Conservation (phyloP, 2,113 vertebrate genomes). For the Mungos mungo region DNA sequence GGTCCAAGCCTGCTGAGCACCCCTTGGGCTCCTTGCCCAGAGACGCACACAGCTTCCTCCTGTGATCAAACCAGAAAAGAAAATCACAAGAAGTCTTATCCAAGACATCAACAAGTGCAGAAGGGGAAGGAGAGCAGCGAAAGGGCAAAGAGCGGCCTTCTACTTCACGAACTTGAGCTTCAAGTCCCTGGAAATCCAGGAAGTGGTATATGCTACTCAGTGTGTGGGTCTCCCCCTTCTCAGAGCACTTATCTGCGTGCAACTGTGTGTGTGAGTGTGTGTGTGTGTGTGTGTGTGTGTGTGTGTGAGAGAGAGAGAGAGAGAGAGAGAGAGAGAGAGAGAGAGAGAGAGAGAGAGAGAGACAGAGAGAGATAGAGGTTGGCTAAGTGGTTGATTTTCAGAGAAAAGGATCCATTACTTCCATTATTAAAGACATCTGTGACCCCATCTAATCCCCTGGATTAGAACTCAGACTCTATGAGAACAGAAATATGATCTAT, state of each 20-base stretch:
- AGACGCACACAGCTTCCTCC: not conserved
- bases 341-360: too few species aligned
- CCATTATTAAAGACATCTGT: not conserved
- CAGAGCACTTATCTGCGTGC: not conserved
- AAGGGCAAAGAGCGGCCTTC: not conserved
- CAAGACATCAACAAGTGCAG: not conserved
- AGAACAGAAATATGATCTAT: not conserved
- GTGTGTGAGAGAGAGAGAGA: too few species aligned
- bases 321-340: too few species aligned
- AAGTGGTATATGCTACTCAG: not conserved
- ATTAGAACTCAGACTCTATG: not conserved
- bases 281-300: not conserved
- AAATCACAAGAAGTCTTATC: not conserved
- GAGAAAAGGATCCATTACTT: not conserved
- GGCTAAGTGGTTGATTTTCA: not conserved
- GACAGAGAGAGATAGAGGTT: too few species aligned
- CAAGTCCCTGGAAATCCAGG: not conserved
- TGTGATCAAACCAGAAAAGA: not conserved
- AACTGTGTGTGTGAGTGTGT: fast-evolving
- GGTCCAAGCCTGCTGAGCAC: not conserved
- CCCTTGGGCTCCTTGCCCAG: not conserved
- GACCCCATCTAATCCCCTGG: not conserved
- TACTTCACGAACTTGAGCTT: not conserved
- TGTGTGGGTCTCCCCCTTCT: not conserved
- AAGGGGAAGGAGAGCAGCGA: not conserved